Evolutionary conservation across 2,113 vertebrate species (phyloP), one percentile per base, ranked within the genome.

Genomic region (Corynorhinus townsendii): DNA sequence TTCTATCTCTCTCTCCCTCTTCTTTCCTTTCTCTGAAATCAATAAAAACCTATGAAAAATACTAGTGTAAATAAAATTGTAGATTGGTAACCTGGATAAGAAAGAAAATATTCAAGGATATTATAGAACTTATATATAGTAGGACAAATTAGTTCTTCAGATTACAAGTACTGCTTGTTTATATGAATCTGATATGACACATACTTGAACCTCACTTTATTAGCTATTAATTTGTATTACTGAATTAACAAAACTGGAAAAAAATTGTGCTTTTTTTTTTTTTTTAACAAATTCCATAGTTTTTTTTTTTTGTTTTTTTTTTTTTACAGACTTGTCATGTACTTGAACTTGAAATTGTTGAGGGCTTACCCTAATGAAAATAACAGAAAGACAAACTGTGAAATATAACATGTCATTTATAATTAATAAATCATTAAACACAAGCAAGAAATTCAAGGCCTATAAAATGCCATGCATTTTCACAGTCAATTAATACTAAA

Each of bases 381-480:
- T 49, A 49, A 71, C 38, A 77, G 72, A 89, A 92, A 80, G 66
- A 96, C 89, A 11, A 56, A 43, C 24, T 83, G 81, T 80, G 56
- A 95, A 94, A 79, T 11, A 38, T 47, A 90, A 54, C 49, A 52
- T n/a, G 82, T 12, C 38, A n/a, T 68, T 81, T 94, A 5, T 66
- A 89, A 75, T 68, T 66, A 88, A 33, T 1, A 30, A 47, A 79
- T 28, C 17, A 79, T 26, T 49, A 86, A 80, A 40, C 75, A 69
- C 22, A 73, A 84, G 35, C 86, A 97, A 90, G 49, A 82, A 96
- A 93, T 35, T 77, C 24, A 17, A 33, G 81, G 66, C 45, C 97
- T 89, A 54, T 91, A 77, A 94, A 91, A 90, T 40, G 16, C 30
- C 3, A 5, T 22, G 1, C 0, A 24, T 94, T 93, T 96, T 96